Evolutionary conservation across 2,113 vertebrate genomes (phyloP), one percentile per base, ranked within the genome.

Genomic region (Ahaetulla prasina): DNA sequence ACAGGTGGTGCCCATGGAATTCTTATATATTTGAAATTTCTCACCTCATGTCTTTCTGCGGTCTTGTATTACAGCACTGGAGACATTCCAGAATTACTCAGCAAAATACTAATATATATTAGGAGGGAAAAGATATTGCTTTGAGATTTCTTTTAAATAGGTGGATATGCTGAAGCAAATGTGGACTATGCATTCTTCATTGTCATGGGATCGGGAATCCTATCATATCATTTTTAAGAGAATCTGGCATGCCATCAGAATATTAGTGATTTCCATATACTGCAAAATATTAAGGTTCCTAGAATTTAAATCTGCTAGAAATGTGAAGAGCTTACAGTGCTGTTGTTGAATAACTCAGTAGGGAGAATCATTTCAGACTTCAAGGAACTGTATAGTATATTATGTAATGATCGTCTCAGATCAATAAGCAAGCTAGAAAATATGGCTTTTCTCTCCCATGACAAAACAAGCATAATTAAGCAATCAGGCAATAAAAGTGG

Each of bases 381-480:
- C 95, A 87, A 92, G 84, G 93, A 96, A 96, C 22, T 89, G 57
- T 84, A 54, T 94, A 43, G 18, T 57, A 87, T 95, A 45, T 27
- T 89, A 89, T 93, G 90, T 53, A 94, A 53, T 80, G 93, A 92
- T 96, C 94, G 94, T 89, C 91, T 80, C 80, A 94, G 88, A 96
- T 95, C 39, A 23, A 95, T 96, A 96, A 96, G 74, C 49, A 92
- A 94, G 94, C 49, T 95, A 93, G 89, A 97, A 97, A 96, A 95
- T 94, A 87, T 93, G 92, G 39, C 88, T 87, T 93, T 93, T 91
- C 74, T 0, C 57, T 74, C 92, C 90, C 86, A 87, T 92, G 93
- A 49, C 2, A 93, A 94, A 80, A 94, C 91, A 96, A 95, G 90
- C 68, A 90, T 96, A 97, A 96, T 96, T 97, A 96, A 96, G 91